Evolutionary conservation across 1,140 invertebrate species (phyloP), one percentile per base, ranked within the genome.

Genomic region (Caerostris darwini): DNA sequence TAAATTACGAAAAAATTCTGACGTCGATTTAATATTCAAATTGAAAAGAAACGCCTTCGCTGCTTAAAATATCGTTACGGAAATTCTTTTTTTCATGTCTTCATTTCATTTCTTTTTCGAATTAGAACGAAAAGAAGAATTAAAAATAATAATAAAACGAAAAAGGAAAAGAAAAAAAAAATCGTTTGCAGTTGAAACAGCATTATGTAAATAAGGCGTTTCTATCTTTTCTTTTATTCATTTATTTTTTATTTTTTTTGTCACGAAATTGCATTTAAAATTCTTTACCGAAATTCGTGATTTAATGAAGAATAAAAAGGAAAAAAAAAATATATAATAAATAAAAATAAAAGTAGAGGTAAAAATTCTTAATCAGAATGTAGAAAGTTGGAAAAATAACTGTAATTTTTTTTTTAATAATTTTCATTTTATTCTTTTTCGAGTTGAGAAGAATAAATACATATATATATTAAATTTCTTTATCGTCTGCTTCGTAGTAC

Each of bases 21-120:
- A 71, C 64, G 61, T 93, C 61, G 53, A 77, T 93, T 87, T 93
- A 93, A 93, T 93, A 71, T 93, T 93, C 83, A 93, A 93, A 87
- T 87, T 93, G 92, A 93, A 93, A 81, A 87, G 50, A 87, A 86
- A n/a, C 12, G 19, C 64, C 19, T 14, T 83, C 17, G 12, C 58
- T 92, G 57, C 81, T 92, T 92, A 87, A 93, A 93, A 86, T 93
- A 87, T 93, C 82, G 61, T 93, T 93, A 86, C 2, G 34, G 61
- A 64, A 19, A 61, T 17, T 56, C 56, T 82, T 54, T 83, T 85
- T 85, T 10, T 12, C 34, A 12, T 77, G 6, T 67, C 81, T 59
- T 81, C 19, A 34, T 50, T 82, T 91, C 12, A 17, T 57, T 77
- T 77, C 10, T 10, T 50, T 12, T 4, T 5, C 19, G 3, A 50